Base-by-base conservation (phyloP, 2,113 vertebrate species). In the Plecotus auritus region DNA sequence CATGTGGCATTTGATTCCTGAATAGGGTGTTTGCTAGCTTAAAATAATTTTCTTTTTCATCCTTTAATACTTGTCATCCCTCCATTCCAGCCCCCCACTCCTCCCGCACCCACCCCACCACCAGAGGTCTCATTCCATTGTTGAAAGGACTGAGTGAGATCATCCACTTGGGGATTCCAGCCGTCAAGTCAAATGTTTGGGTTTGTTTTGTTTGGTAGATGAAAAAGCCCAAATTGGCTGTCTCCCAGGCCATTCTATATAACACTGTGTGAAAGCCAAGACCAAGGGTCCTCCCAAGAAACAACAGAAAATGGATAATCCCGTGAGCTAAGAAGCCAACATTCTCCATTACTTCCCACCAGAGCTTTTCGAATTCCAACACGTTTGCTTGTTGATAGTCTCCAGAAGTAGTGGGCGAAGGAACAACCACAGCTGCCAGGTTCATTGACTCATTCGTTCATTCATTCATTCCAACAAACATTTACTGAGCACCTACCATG, bases 121-220 rank as follows among this genome's bases (percentile, higher is more conserved):
- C 45, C 88, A 54, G 72, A 59, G 66, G 56, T 42, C 51, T 96
- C 69, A 7, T 66, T 85, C 54, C 51, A 73, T 18, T 85, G 67
- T 81, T 86, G 82, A 73, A 90, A 81, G 54, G 61, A 42, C 9
- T 2, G 40, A 67, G 40, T 85, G 69, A 91, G 95, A 76, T 76
- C 69, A 83, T 86, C 88, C 84, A n/a, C 91, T 85, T 59, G 45
- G 81, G 51, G 88, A 91, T 88, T 91, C 91, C 64, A 87, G 76
- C 45, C 54, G 85, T 94, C 88, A 91, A 74, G 77, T 85, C 30
- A 59, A 88, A 85, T 69, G 87, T 77, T 88, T 45, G 61, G 47
- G 56, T 88, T 94, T 93, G 42, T 66, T 88, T 95, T 67, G 67
- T 74, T 90, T 95, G 77, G 85, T 92, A 66, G 37, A 95, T 70